phyloP scores from a whole-genome alignment of 2,797 vertebrate species.

The Cheirogaleus major region DNA sequence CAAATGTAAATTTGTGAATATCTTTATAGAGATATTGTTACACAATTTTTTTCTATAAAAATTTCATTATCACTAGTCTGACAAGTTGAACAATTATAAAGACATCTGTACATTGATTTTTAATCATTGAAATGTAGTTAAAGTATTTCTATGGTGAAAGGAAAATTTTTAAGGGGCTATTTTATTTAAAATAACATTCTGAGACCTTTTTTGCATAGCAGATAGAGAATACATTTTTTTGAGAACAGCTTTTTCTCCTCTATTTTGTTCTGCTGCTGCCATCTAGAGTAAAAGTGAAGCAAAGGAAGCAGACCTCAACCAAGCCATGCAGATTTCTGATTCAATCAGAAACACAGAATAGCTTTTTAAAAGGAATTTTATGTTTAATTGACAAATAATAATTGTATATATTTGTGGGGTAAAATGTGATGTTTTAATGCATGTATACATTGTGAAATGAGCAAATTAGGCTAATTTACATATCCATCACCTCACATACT shows the following conservation, averaged over 20 bases:
- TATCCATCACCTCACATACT: not conserved
- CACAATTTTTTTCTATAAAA: not conserved
- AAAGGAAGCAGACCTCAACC: not conserved
- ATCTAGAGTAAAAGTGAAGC: slow-evolving; percentile 85
- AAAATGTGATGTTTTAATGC: not conserved
- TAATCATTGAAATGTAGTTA: not conserved
- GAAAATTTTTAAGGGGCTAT: slow-evolving; percentile 18
- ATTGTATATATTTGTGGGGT: not conserved
- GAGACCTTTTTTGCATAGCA: not conserved
- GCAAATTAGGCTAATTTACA: not conserved
- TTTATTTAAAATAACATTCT: slow-evolving; percentile 43
- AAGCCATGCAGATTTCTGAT: not conserved
- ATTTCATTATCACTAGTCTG: not conserved
- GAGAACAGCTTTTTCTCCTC: slow-evolving; percentile 62
- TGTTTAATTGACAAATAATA: not conserved
- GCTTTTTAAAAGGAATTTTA: not conserved
- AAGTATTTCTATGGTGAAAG: not conserved
- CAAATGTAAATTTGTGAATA: slow-evolving; percentile 5
- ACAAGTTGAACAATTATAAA: not conserved
- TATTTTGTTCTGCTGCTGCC: slow-evolving; percentile 88
- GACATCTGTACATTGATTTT: not conserved
- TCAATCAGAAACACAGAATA: not conserved
- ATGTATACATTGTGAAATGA: not conserved
- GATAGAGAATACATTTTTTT: not conserved
- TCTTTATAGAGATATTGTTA: slow-evolving; percentile 4